These are phyloP conservation scores for Subacronicta megacephala DNA, from an alignment of 2,888 invertebrate species.

Conservation along the genomic window DNA sequence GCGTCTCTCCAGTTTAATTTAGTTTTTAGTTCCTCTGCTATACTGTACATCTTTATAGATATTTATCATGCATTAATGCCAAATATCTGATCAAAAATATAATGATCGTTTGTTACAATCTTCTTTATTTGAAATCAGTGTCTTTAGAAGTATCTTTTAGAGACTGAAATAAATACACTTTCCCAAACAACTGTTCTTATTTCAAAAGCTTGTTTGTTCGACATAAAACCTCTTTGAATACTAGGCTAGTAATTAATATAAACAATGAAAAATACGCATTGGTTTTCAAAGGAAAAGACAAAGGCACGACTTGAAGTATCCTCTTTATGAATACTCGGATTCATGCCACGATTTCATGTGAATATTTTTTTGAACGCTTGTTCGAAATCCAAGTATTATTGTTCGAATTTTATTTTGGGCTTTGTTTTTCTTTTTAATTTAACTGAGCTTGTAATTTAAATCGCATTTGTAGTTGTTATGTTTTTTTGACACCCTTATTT, in stretches of 20 bases:
- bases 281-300: slow-evolving; percentile 25
- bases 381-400: slow-evolving; percentile 1
- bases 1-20: no score
- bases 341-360: slow-evolving; percentile 6
- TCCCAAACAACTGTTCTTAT: not conserved
- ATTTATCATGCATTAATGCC: no score
- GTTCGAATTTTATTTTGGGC: not conserved
- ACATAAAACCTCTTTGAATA: slow-evolving; percentile 11
- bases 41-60: no score
- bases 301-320: slow-evolving; percentile 26
- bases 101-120: no score
- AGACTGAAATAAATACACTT: not conserved
- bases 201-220: not conserved
- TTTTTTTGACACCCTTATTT: no score
- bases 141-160: not conserved
- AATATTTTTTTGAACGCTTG: not conserved
- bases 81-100: no score
- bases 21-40: no score
- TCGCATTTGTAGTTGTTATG: not conserved
- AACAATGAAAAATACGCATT: slow-evolving; percentile 29
- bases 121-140: not conserved
- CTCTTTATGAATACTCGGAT: slow-evolving; percentile 16
- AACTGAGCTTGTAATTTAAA: not conserved
- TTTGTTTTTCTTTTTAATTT: slow-evolving; percentile 1
- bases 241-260: slow-evolving; percentile 30